A percentile compares a stretch with the other conserved stretches of the same genome.
phyloP scores from a whole-genome alignment of 2,888 invertebrate species.

The Nomada flava region DNA sequence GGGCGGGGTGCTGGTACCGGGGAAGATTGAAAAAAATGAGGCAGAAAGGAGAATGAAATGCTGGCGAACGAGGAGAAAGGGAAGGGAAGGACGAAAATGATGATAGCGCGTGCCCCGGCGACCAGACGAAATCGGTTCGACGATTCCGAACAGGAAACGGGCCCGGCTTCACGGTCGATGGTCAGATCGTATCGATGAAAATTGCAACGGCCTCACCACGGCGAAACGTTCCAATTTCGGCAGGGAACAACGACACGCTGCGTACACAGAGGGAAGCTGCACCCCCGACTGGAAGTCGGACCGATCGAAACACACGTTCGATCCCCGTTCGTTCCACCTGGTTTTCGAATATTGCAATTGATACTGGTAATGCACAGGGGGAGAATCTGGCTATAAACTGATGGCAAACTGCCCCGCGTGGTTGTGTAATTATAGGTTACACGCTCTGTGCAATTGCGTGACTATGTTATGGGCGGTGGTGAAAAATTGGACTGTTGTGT shows the following conservation, averaged over 20 bases:
- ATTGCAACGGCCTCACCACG: slow-evolving; percentile 72
- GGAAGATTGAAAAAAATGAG: slow-evolving; percentile 16
- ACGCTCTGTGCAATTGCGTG: neutral
- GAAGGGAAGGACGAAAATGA: slow-evolving; percentile 13
- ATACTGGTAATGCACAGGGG: slow-evolving; percentile 35
- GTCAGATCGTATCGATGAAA: slow-evolving; percentile 77
- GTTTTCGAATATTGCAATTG: slow-evolving; percentile 39
- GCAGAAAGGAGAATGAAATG: neutral
- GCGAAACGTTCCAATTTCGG: slow-evolving; percentile 68
- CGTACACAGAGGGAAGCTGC: slow-evolving; percentile 22
- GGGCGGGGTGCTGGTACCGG: slow-evolving; percentile 1
- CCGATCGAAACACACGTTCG: slow-evolving; percentile 44
- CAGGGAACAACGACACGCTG: slow-evolving; percentile 54
- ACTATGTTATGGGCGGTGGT: neutral
- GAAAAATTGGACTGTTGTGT: neutral
- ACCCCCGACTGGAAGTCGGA: slow-evolving; percentile 13
- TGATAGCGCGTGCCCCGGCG: slow-evolving; percentile 58
- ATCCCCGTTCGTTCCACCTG: slow-evolving; percentile 9
- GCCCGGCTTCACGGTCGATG: slow-evolving; percentile 78
- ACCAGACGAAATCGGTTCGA: slow-evolving; percentile 70
- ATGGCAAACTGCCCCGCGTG: slow-evolving; percentile 3
- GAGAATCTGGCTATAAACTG: slow-evolving; percentile 22
- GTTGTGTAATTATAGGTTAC: slow-evolving; percentile 26
- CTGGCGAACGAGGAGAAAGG: neutral
- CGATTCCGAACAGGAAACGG: slow-evolving; percentile 77